phyloP scores from a whole-genome alignment of 2,113 vertebrate genomes.

The Anoura caudifer region DNA sequence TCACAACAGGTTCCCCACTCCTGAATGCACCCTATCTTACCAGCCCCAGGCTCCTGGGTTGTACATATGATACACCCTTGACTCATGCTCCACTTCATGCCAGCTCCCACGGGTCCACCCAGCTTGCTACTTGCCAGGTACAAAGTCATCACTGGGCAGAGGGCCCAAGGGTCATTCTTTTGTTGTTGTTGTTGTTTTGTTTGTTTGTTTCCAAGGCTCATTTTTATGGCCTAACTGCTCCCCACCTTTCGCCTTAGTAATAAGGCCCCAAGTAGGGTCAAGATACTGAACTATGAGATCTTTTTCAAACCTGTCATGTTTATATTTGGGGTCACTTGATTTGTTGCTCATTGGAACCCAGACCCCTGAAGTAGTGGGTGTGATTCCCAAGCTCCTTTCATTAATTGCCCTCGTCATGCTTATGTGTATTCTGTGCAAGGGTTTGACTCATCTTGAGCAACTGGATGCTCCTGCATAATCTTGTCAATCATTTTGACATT shows the following conservation, averaged over 20 bases:
- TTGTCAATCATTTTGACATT: neutral
- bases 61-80: conserved; percentile 41
- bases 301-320: neutral
- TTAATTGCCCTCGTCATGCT: neutral
- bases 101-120: conserved; percentile 58
- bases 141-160: conserved; percentile 47
- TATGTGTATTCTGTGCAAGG: neutral
- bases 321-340: neutral
- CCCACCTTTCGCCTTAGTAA: neutral
- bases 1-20: neutral
- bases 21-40: neutral
- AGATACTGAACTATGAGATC: neutral
- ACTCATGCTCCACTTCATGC: conserved; percentile 47
- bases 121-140: conserved; percentile 26
- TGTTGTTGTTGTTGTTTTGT: neutral
- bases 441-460: conserved; percentile 38
- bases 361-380: neutral
- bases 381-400: conserved; percentile 9
- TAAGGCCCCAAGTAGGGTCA: neutral
- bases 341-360: neutral
- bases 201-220: neutral
- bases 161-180: neutral
- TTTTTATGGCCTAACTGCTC: neutral
- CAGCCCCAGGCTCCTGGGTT: neutral
- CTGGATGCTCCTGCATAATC: neutral